Evolutionary conservation across 1,140 invertebrate genomes (phyloP), one percentile per base, ranked within the genome.

Genomic region (Agraylea sexmaculata): DNA sequence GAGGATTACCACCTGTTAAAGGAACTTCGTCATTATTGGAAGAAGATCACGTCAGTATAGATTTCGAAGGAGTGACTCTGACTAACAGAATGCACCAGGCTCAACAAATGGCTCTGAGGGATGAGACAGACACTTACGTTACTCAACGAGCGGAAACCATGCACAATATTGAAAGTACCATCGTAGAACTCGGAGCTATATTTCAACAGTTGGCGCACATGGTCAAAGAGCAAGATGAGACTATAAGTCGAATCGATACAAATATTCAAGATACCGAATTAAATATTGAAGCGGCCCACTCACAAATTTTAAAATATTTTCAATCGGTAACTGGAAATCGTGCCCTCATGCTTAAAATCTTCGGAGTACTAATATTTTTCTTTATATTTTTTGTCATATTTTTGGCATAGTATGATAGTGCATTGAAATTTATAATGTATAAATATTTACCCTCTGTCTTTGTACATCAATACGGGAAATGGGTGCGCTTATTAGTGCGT

Each of bases 331-430:
- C 91, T 8, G 92, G 86, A 29, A 99, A 99, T 69, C 75, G 95
- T 52, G 98, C 93, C 87, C 71, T 99, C 8, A 99, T 99, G 91
- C 87, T 99, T 51, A 99, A 99, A 76, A 84, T 99, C 44, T 99
- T 99, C 70, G 94, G 80, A 38, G 87, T 99, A 36, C 70, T 99
- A 18, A 94, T 99, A 71, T 84, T 98, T 57, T 99, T 99, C 73
- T 98, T 99, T 62, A 83, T 99, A 59, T 90, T 99, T 59, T 99
- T 99, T 74, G 82, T 98, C 59, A 78, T 99, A 52, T 96, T 99
- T 67, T 66, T 90, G 66, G 80, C 85, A 53, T 90, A 77, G 58
- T 28, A 23, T 25, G 11, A 35, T 39, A 13, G 6, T 1, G 28
- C 15, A 22, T 15, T 15, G 12, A 27, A n/a, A n/a, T n/a, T n/a